Evolutionary conservation across 2,888 invertebrate species (phyloP), one percentile per base, ranked within the genome.

Genomic region (Tetranychus piercei): DNA sequence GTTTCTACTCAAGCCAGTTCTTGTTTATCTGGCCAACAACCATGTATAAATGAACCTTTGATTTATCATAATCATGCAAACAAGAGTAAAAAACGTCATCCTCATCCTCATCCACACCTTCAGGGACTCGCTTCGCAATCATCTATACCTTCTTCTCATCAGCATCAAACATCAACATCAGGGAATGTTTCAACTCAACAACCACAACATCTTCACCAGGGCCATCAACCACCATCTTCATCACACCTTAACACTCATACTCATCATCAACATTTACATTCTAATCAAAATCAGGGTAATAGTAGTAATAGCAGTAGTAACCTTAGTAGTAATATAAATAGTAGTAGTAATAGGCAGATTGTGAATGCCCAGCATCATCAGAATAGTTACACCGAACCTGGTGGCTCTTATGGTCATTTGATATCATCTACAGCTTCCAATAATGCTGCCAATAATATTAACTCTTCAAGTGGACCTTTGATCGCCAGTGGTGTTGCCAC

Each of bases 331-430:
- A 34, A 34, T 34, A 34, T 34, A 34, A 34, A 34, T 34, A 34
- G 34, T 34, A 34, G 34, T 34, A 34, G 34, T 34, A 34, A 34
- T 34, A 34, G 34, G 34, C 34, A 34, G 34, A 34, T 34, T 34
- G 34, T 34, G 34, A 34, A 34, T 34, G 34, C 34, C 34, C 34
- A 34, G 34, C 34, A 34, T 5, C 5, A 34, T 34, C 34, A 34
- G 34, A 34, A 34, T 34, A 34, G 34, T 34, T 34, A 34, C 34
- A 11, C 23, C 20, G 43, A 18, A n/a, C n/a, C 23, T 9, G 23
- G 23, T 22, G 71, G 71, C 15, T 71, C 71, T 34, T n/a, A 22
- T n/a, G 23, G n/a, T 18, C n/a, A 71, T n/a, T 71, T 71, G 23
- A 20, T 15, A 20, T 20, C n/a, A 20, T 20, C 18, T 20, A 65